Evolutionary conservation across 2,113 vertebrate genomes (phyloP).

Genomic region (Oceanites oceanicus): DNA sequence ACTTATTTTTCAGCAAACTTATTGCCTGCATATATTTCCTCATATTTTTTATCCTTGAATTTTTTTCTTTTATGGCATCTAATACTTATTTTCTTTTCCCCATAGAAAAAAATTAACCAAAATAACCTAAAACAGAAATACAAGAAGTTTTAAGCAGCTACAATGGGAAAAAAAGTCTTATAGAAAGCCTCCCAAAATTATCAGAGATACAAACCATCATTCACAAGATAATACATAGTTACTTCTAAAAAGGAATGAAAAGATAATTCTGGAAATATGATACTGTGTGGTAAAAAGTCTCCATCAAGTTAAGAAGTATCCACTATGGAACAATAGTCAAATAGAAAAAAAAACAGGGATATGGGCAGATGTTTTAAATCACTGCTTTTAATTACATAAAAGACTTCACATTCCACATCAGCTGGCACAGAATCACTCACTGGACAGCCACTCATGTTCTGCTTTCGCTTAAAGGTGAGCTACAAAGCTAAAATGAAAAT

Average conservation of each 20-base stretch:
- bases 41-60: neutral
- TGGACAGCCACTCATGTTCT: neutral
- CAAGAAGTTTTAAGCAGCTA: neutral
- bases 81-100: neutral
- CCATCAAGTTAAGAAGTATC: neutral
- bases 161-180: neutral
- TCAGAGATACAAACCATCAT: neutral
- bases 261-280: neutral
- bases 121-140: neutral
- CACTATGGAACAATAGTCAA: neutral
- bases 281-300: neutral
- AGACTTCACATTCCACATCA: slow-evolving; percentile 22
- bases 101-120: neutral
- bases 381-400: slow-evolving; percentile 11
- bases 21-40: neutral
- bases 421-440: slow-evolving; percentile 24
- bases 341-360: neutral
- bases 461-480: slow-evolving; percentile 23
- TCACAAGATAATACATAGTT: neutral
- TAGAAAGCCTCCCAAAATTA: neutral
- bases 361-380: slow-evolving; percentile 25
- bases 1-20: neutral
- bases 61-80: neutral
- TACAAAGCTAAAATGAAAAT: slow-evolving; percentile 23
- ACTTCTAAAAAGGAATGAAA: neutral